Conservation (phyloP, 2,888 invertebrate species). For the Gerris lacustris region DNA sequence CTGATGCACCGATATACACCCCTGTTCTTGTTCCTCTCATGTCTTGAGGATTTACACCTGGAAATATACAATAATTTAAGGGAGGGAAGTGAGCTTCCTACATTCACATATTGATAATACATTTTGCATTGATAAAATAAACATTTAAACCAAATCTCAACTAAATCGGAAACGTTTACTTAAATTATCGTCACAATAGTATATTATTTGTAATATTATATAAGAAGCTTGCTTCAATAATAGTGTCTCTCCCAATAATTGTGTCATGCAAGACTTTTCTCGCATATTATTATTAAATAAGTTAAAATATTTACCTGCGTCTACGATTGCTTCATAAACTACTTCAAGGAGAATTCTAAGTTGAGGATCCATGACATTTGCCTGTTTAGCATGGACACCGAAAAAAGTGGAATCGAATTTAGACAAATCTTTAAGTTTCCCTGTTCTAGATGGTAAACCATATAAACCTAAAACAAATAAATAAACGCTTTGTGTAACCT, state of each 20-base stretch:
- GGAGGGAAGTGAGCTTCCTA: too few relatives aligned
- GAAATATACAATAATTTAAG: too few relatives aligned
- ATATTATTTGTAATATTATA: too few relatives aligned
- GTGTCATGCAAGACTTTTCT: too few relatives aligned
- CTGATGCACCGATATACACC: slow-evolving; percentile 88
- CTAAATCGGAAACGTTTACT: too few relatives aligned
- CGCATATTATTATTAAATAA: too few relatives aligned
- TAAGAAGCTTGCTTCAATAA: too few relatives aligned
- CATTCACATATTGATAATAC: too few relatives aligned
- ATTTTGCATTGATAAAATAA: too few relatives aligned
- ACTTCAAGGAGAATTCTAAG: slow-evolving; percentile 75
- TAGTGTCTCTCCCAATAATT: too few relatives aligned
- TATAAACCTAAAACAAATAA: slow-evolving; percentile 46
- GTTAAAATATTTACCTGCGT: slow-evolving; percentile 50
- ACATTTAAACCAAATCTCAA: too few relatives aligned
- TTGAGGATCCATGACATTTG: slow-evolving; percentile 82
- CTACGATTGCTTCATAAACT: slow-evolving; percentile 82
- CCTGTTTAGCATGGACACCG: slow-evolving; percentile 81
- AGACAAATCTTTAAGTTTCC: slow-evolving; percentile 66
- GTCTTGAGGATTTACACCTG: slow-evolving; percentile 64
- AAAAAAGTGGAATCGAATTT: slow-evolving; percentile 80
- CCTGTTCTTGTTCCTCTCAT: slow-evolving; percentile 81
- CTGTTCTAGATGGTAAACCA: slow-evolving; percentile 65
- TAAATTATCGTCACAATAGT: too few relatives aligned
- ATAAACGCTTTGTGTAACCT: not conserved